Evolutionary conservation across 2,797 vertebrate genomes (phyloP), one percentile per base, ranked within the genome.

Genomic region (Amblyopsis hoosieri): DNA sequence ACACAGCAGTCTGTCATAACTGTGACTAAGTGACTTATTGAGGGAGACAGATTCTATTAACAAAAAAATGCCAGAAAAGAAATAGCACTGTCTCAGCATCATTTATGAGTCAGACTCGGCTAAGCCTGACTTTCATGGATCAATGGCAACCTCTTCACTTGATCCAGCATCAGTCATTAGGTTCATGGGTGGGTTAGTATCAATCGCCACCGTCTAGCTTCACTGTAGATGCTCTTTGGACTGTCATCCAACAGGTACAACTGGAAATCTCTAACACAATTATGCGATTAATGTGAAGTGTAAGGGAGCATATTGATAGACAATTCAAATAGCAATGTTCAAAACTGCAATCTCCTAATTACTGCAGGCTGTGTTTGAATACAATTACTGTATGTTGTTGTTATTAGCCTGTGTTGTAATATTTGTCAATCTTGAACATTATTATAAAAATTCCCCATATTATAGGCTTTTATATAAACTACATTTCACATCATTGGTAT

Each of bases 61-160:
- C 17, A 17, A 56, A 12, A 1, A n/a, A 15, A 23, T 6, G 54
- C 13, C 6, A 13, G 47, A 12, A 31, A 29, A 54, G 2, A 29
- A 13, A 54, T 7, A 13, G 12, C 19, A 5, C 45, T 52, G 12
- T 11, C 55, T 72, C 49, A 54, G 14, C 15, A 70, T 70, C 71
- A 66, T 68, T 68, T 60, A 45, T 47, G 68, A 67, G 57, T 75
- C 64, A 75, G 79, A 70, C 57, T 31, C 59, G 2, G 67, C 19
- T 88, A 87, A 86, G 80, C 85, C 75, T 0, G 73, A 85, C 87
- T 83, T 88, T 88, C 81, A 85, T 76, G 80, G 81, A 83, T 85
- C 70, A 75, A 72, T 77, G 67, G 71, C 78, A 81, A 78, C 85
- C 69, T 83, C 85, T 88, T 84, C 37, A 81, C 71, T 61, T 86